A percentile compares a stretch with the other conserved stretches of the same genome.
Conservation (phyloP, 2,888 invertebrate species). For the Ormyrus thymus region DNA sequence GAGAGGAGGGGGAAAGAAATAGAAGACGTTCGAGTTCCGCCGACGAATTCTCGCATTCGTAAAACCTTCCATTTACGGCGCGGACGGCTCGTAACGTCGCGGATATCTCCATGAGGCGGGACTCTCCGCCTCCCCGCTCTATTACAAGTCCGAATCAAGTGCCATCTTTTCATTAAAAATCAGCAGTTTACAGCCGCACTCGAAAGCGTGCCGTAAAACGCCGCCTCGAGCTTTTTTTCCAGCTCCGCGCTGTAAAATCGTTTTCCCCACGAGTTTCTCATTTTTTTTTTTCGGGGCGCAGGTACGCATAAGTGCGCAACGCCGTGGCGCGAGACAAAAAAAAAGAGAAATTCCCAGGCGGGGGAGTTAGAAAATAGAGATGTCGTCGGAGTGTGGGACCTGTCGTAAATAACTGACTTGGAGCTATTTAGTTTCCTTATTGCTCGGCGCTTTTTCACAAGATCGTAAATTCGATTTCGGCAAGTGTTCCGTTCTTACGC, state of each 20-base stretch:
- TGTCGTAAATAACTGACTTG: constrained; percentile 69
- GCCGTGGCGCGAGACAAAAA: background rate
- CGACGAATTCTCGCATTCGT: constrained; percentile 61
- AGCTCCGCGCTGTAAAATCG: background rate
- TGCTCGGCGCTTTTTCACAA: constrained; percentile 64
- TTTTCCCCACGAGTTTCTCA: background rate
- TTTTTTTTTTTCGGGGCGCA: background rate
- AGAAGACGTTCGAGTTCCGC: constrained; percentile 10
- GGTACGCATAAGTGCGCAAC: no score
- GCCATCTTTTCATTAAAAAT: constrained; percentile 52
- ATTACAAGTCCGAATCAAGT: constrained; percentile 15
- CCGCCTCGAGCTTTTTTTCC: background rate
- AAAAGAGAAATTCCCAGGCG: constrained; percentile 13
- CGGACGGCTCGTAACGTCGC: constrained; percentile 66
- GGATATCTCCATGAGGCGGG: constrained; percentile 69
- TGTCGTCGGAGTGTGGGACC: constrained; percentile 33
- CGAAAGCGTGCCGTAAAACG: constrained; percentile 28
- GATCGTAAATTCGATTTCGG: constrained; percentile 69
- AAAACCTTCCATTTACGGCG: constrained; percentile 68
- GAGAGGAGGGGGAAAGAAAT: background rate
- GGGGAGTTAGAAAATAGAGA: background rate
- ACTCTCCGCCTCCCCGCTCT: constrained; percentile 2
- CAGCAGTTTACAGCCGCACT: constrained; percentile 40
- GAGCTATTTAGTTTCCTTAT: constrained; percentile 74
- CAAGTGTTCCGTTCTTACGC: constrained; percentile 60